Base-by-base conservation (phyloP, 1,140 invertebrate genomes). In the Mactra quadrangularis region DNA sequence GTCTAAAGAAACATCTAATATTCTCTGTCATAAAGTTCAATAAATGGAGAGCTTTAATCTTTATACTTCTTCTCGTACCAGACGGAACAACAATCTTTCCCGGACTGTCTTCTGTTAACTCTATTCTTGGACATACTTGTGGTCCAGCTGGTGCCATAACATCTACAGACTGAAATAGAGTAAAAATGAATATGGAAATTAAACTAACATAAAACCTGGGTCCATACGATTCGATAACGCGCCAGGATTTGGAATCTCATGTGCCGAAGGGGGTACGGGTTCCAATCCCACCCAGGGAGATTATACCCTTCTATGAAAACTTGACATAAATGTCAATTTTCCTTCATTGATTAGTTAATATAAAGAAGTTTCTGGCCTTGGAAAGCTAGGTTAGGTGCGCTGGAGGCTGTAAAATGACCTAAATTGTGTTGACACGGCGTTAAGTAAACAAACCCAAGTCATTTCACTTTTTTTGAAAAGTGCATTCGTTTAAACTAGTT, bases 41-140 rank as follows among this genome's bases (percentile, higher is more conserved):
- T 50, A 82, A 45, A 45, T 82, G 57, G 1, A 78, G 19, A 1
- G 60, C 84, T n/a, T 62, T 70, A 27, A 85, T 38, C 7, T 66
- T 53, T 25, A 91, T 85, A 13, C 74, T 66, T 38, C 86, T 87
- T 9, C 25, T 62, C 0, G 82, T 87, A 17, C 85, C 86, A 41
- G 90, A 88, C 0, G 89, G 85, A 27, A 90, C 88, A 19, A 87
- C 74, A n/a, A 89, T 89, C 47, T 87, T 53, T 13, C 84, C 60
- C 11, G 31, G 55, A 3, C 84, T 83, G 19, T 71, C 82, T 6
- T 59, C 68, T 19, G 53, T 38, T 17, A 70, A 31, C 11, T 47
- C 27, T 11, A 71, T 55, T 31, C 86, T 82, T 11, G 90, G 89
- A 81, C 89, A 91, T 35, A 71, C 59, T 3, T 86, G 41, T 52